These are phyloP conservation scores for Chrysocyon brachyurus DNA, from an alignment of 2,797 vertebrate species.

Conservation along the genomic window DNA sequence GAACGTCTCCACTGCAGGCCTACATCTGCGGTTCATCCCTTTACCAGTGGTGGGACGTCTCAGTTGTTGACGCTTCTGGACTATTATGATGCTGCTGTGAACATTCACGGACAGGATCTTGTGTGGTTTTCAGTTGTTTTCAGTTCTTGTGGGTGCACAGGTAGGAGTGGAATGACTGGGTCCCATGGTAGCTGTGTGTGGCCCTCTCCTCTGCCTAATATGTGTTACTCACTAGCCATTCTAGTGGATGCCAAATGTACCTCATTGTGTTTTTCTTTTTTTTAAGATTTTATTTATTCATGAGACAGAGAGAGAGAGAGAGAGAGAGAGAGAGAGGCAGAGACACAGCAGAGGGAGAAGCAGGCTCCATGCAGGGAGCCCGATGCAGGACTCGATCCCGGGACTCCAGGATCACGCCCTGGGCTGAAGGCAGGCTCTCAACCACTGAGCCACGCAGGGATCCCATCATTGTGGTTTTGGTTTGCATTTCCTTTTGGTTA, in stretches of 20 bases:
- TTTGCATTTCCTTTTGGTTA: conserved; percentile 2
- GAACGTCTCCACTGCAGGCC: background rate
- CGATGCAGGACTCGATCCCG: too few relatives aligned
- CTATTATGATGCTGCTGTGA: background rate
- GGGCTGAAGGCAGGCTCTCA: too few relatives aligned
- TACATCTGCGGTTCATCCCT: background rate
- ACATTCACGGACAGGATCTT: background rate
- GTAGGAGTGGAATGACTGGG: background rate
- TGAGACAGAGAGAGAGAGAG: too few relatives aligned
- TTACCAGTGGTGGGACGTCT: background rate
- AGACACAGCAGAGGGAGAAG: too few relatives aligned
- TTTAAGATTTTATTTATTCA: too few relatives aligned
- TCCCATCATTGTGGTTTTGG: background rate
- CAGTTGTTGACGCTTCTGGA: background rate
- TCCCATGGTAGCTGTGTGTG: background rate
- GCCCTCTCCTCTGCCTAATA: background rate
- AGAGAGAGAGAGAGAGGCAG: too few relatives aligned
- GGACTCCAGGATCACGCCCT: too few relatives aligned
- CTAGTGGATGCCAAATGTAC: background rate
- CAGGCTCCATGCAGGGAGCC: too few relatives aligned
- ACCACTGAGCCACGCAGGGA: too few relatives aligned
- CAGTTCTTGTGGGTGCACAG: background rate
- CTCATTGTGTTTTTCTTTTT: background rate
- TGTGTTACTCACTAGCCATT: background rate
- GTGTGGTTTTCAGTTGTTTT: background rate